These are phyloP conservation scores for Pemphigus obesinymphae DNA, from an alignment of 1,140 invertebrate species.

Conservation along the genomic window DNA sequence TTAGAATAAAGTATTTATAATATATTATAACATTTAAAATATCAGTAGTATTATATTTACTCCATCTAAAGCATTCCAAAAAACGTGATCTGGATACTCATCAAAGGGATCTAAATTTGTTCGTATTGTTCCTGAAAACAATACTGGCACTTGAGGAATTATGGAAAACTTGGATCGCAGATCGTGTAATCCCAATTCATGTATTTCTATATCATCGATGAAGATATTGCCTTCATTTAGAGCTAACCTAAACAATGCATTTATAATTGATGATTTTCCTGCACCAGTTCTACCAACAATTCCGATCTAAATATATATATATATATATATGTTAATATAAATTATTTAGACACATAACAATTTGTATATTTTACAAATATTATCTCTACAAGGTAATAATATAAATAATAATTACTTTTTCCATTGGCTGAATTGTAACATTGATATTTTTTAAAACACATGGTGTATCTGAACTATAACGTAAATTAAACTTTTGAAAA, in stretches of 20 bases:
- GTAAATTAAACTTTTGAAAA: slow-evolving; percentile 61
- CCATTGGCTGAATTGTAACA: slow-evolving; percentile 55
- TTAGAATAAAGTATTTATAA: too few species aligned
- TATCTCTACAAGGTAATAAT: too few species aligned
- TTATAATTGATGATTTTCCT: slow-evolving; percentile 83
- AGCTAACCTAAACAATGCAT: slow-evolving; percentile 71
- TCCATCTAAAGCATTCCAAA: slow-evolving; percentile 61
- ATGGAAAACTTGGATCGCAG: slow-evolving; percentile 70
- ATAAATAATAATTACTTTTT: slow-evolving; percentile 52
- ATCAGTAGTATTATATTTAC: too few species aligned
- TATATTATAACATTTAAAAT: too few species aligned
- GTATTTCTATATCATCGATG: slow-evolving; percentile 66
- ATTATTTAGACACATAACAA: too few species aligned
- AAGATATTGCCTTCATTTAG: slow-evolving; percentile 57
- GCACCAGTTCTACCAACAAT: slow-evolving; percentile 83
- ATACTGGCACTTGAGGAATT: slow-evolving; percentile 68
- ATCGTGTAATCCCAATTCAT: slow-evolving; percentile 60
- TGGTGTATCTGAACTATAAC: slow-evolving; percentile 54
- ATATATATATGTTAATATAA: too few species aligned
- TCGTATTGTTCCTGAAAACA: slow-evolving; percentile 71
- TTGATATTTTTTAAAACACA: slow-evolving; percentile 56
- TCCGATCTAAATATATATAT: slow-evolving; percentile 53
- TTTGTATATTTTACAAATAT: too few species aligned
- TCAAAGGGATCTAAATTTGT: slow-evolving; percentile 82
- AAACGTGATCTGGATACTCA: slow-evolving; percentile 53